Evolutionary conservation across 2,888 invertebrate species (phyloP).

Genomic region (Amorpha juglandis): DNA sequence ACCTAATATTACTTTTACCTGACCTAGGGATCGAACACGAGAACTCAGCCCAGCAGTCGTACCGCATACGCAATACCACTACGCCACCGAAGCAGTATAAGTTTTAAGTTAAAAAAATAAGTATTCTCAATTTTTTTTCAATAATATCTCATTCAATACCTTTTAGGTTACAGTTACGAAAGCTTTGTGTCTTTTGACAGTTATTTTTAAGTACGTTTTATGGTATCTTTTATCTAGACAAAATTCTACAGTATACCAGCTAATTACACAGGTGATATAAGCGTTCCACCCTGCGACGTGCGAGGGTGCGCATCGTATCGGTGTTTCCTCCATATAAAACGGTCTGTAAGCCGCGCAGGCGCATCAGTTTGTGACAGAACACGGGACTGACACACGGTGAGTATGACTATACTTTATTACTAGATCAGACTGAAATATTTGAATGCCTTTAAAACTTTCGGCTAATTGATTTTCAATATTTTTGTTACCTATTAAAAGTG

Average conservation of each 20-base stretch:
- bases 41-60: too few relatives aligned
- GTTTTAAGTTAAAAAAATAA: too few relatives aligned
- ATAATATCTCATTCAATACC: too few relatives aligned
- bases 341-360: conserved; percentile 53
- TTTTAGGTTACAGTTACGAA: too few relatives aligned
- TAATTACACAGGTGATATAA: conserved; percentile 22
- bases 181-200: background rate
- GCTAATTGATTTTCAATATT: background rate
- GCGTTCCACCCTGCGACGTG: conserved; percentile 19
- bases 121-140: too few relatives aligned
- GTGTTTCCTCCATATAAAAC: conserved; percentile 76
- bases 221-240: background rate
- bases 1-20: too few relatives aligned
- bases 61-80: too few relatives aligned
- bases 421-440: background rate
- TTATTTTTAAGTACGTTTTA: background rate
- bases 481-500: conserved; percentile 6
- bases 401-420: conserved; percentile 41
- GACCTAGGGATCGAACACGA: too few relatives aligned
- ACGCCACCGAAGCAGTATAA: too few relatives aligned
- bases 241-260: background rate
- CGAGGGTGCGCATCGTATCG: conserved; percentile 53
- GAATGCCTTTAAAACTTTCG: background rate
- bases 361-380: conserved; percentile 77
- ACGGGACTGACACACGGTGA: conserved; percentile 65